Percentiles rank a stretch among this genome's conserved stretches.
Evolutionary conservation across 1,140 invertebrate genomes (phyloP).

Genomic region (Scaptomyza hsui): DNA sequence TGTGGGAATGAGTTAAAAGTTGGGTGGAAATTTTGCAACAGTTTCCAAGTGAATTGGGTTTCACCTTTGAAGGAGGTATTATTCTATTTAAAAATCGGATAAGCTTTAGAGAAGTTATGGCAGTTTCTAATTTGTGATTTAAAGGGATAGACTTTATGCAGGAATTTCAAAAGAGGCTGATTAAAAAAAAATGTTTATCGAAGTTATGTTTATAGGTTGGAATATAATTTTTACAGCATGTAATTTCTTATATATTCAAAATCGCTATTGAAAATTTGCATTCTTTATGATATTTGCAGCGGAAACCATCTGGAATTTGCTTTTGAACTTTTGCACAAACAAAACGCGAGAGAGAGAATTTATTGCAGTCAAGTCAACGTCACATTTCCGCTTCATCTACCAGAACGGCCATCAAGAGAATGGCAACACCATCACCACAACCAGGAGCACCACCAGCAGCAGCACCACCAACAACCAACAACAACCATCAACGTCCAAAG

Average conservation of each 20-base stretch:
- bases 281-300: constrained; percentile 16
- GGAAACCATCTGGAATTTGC: constrained; percentile 25
- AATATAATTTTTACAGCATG: background rate
- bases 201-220: too few relatives aligned
- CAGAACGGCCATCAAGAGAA: constrained; percentile 71
- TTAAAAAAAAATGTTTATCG: too few relatives aligned
- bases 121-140: too few relatives aligned
- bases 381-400: constrained; percentile 82
- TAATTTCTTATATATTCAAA: background rate
- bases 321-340: constrained; percentile 72
- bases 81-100: too few relatives aligned
- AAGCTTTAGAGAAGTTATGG: too few relatives aligned
- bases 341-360: constrained; percentile 70
- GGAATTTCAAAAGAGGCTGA: too few relatives aligned
- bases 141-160: too few relatives aligned
- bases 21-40: too few relatives aligned
- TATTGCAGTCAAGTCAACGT: constrained; percentile 75
- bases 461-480: background rate
- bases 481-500: constrained; percentile 28
- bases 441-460: constrained; percentile 1
- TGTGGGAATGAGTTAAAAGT: constrained; percentile 11
- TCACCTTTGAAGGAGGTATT: too few relatives aligned
- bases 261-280: background rate
- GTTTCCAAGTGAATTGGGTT: too few relatives aligned
- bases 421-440: constrained; percentile 48